A percentile compares a stretch with the other conserved stretches of the same genome.
These are phyloP conservation scores for Lipotes vexillifer DNA, from an alignment of 2,113 vertebrate species.

Conservation along the genomic window DNA sequence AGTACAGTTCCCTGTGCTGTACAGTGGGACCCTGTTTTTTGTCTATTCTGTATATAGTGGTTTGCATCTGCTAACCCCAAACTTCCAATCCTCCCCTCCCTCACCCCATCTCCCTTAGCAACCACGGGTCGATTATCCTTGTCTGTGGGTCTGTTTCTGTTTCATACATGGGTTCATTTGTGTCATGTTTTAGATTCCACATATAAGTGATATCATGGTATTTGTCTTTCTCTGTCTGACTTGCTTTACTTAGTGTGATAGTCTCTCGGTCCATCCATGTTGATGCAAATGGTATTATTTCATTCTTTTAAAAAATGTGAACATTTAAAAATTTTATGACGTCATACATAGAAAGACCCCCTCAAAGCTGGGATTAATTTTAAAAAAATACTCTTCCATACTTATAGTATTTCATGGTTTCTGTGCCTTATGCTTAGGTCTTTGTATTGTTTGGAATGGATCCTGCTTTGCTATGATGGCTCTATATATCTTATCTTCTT, in stretches of 20 bases:
- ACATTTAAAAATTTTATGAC: neutral
- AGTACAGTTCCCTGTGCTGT: neutral
- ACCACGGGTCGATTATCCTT: neutral
- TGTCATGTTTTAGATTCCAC: neutral
- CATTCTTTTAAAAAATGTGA: neutral
- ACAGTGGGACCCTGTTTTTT: neutral
- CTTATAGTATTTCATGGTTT: neutral
- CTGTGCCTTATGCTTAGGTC: neutral
- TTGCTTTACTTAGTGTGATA: neutral
- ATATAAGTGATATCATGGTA: neutral
- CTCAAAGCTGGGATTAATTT: neutral
- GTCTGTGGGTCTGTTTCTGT: neutral
- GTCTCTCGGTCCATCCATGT: neutral
- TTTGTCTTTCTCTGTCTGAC: neutral
- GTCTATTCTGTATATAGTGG: neutral
- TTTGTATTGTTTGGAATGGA: neutral
- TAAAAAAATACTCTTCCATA: neutral
- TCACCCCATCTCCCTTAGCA: neutral
- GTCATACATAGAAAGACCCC: neutral
- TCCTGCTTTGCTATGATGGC: neutral
- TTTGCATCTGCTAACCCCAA: neutral
- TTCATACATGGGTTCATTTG: neutral
- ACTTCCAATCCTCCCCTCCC: neutral
- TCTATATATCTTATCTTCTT: neutral
- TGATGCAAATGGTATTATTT: neutral